These are phyloP conservation scores for Parauchenoglanis ngamensis DNA, from an alignment of 2,797 vertebrate species.

Conservation along the genomic window DNA sequence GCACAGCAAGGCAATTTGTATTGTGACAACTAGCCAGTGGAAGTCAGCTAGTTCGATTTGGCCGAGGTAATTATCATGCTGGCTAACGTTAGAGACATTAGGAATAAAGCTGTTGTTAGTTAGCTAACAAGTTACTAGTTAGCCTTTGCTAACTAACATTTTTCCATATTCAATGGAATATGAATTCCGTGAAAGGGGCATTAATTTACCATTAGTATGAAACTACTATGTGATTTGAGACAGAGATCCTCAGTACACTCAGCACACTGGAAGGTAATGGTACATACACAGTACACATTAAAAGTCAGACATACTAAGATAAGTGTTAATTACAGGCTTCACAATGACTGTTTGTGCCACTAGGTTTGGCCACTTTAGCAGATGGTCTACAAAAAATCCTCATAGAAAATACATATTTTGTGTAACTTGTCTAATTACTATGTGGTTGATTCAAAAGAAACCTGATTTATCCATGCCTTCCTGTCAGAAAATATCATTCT, in stretches of 20 bases:
- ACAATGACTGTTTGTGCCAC: background rate
- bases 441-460: background rate
- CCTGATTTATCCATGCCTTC: background rate
- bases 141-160: background rate
- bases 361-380: background rate
- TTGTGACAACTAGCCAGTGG: background rate
- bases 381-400: background rate
- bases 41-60: background rate
- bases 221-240: background rate
- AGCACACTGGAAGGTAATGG: no score
- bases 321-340: background rate
- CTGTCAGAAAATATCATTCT: background rate
- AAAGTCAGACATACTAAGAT: background rate
- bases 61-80: background rate
- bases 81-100: background rate
- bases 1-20: background rate
- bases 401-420: background rate
- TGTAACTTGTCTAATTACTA: background rate
- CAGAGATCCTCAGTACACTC: background rate
- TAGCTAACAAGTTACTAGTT: background rate
- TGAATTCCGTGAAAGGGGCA: no score
- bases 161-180: background rate
- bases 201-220: background rate
- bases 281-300: background rate
- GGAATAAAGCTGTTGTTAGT: background rate